Evolutionary conservation across 2,888 invertebrate species (phyloP), one percentile per base, ranked within the genome.

Genomic region (Chironomus riparius): DNA sequence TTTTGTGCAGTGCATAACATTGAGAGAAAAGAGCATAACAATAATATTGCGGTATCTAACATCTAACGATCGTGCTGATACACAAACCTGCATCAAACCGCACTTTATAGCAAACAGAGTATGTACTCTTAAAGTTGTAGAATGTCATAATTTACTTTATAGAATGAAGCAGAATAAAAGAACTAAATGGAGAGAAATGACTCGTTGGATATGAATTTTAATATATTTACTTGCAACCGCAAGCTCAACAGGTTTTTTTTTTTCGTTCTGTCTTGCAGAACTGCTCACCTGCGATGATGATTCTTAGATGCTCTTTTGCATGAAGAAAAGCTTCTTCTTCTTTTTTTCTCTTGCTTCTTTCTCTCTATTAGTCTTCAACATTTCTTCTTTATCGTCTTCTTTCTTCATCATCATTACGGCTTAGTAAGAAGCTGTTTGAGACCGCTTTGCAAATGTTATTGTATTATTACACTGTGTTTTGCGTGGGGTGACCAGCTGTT

Each of bases 201-300:
- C 38, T 62, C 15, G 65, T 74, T 47, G 48, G 68, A 68, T 61
- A 68, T 65, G 74, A 74, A 74, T 74, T 74, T 72, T 74, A 68
- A 74, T 74, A 68, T 65, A 15, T 48, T 74, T 74, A 68, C 68
- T 74, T 68, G 38, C 18, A 61, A 38, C 21, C 61, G 65, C 22
- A 50, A 28, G 47, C 22, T 74, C 74, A 74, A 74, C 74, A 74
- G 74, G 74, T 74, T 68, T 56, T 47, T 15, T 5, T 47, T 18
- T 18, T 68, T 21, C 47, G 21, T 74, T 12, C 22, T 62, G 18
- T 73, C 68, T 68, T 47, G 65, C 74, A 12, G 15, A 15, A 61
- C 13, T 2, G 62, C 61, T 71, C 10, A 38, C 38, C 38, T 38
- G 38, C 38, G 28, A 18, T 21, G 65, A 22, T 47, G 21, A 28